phyloP scores from a whole-genome alignment of 2,888 invertebrate species.

The Polylopha cassiicola region DNA sequence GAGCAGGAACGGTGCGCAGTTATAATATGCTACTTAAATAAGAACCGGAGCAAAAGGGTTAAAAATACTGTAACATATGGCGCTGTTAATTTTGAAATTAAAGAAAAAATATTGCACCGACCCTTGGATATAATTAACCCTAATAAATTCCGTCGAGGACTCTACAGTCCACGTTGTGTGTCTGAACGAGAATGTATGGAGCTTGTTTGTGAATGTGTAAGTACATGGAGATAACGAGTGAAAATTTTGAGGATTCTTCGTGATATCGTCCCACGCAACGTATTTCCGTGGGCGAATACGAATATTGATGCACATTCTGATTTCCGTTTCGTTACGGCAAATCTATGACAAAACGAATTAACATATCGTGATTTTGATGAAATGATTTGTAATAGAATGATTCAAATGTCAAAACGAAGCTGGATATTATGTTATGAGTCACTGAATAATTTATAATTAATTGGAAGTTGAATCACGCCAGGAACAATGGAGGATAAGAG shows the following conservation, averaged over 20 bases:
- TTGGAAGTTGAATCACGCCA: constrained; percentile 3
- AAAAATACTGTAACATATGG: constrained; percentile 56
- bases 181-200: too few species aligned
- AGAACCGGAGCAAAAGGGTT: constrained; percentile 49
- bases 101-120: constrained; percentile 46
- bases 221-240: constrained; percentile 44
- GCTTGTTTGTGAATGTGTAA: constrained; percentile 39
- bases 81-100: constrained; percentile 57
- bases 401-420: constrained; percentile 24
- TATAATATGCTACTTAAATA: constrained; percentile 50
- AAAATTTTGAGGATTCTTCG: constrained; percentile 48
- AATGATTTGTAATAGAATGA: constrained; percentile 31
- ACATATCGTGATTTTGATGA: constrained; percentile 35
- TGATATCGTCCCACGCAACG: constrained; percentile 42
- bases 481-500: constrained; percentile 10
- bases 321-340: constrained; percentile 44
- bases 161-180: constrained; percentile 29
- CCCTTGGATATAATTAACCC: constrained; percentile 42
- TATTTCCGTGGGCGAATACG: constrained; percentile 50
- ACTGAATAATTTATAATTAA: constrained; percentile 35
- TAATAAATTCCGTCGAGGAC: constrained; percentile 41
- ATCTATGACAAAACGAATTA: constrained; percentile 44
- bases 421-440: constrained; percentile 28
- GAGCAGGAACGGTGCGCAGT: constrained; percentile 33
- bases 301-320: constrained; percentile 50